Conservation (phyloP, 2,113 vertebrate species). For the Hippocampus guttulatus region DNA sequence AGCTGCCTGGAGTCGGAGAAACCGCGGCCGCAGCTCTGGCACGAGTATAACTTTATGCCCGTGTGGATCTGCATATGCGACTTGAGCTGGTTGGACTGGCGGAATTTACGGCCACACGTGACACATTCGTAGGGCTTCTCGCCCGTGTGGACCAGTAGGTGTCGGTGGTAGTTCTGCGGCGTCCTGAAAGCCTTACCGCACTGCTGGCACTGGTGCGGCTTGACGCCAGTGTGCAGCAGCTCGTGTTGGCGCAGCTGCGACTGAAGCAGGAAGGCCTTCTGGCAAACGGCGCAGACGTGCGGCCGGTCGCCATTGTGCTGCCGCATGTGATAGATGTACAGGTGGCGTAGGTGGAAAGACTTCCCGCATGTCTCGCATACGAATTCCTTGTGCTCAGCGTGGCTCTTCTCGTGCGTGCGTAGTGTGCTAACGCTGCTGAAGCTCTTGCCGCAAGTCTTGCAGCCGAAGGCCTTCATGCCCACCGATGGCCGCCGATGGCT, state of each 20-base stretch:
- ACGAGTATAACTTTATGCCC: conserved; percentile 59
- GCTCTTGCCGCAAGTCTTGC: conserved; percentile 47
- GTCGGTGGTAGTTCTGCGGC: conserved; percentile 59
- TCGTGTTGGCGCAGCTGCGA: conserved; percentile 64
- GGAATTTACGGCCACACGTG: conserved; percentile 50
- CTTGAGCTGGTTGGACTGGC: conserved; percentile 67
- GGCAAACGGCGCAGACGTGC: conserved; percentile 65
- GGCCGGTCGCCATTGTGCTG: conserved; percentile 55
- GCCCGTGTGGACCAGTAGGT: conserved; percentile 61
- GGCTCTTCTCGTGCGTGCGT: conserved; percentile 56
- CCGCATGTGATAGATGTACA: conserved; percentile 52
- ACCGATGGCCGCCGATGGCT: neutral
- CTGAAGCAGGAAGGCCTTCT: conserved; percentile 61
- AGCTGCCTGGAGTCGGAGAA: conserved; percentile 66
- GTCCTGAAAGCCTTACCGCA: conserved; percentile 59
- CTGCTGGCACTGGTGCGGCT: conserved; percentile 52
- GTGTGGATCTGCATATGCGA: conserved; percentile 70
- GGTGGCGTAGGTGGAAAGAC: conserved; percentile 55
- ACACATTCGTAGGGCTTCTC: conserved; percentile 60
- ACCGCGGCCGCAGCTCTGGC: conserved; percentile 44
- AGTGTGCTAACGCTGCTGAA: conserved; percentile 52
- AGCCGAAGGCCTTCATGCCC: conserved; percentile 32
- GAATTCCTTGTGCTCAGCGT: conserved; percentile 52
- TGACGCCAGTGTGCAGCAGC: conserved; percentile 59
- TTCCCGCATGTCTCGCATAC: conserved; percentile 49